phyloP scores from a whole-genome alignment of 2,888 invertebrate species.

The Drosophila buzzatii region DNA sequence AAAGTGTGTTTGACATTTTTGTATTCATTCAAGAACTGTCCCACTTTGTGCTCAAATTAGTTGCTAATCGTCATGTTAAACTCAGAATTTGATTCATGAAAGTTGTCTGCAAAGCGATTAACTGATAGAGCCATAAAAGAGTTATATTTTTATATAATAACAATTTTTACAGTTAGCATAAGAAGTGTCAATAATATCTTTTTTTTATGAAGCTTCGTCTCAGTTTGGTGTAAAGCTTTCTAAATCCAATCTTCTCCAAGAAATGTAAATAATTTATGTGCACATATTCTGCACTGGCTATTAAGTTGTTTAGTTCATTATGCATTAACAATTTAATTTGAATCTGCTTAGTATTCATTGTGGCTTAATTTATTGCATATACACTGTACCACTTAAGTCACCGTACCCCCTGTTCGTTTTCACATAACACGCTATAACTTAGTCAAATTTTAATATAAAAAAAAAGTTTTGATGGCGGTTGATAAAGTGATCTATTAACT shows the following conservation, averaged over 20 bases:
- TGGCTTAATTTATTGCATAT: constrained; percentile 56
- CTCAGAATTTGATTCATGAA: constrained; percentile 4
- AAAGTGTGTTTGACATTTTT: not conserved
- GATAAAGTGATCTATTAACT: too few relatives aligned
- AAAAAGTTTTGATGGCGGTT: too few relatives aligned
- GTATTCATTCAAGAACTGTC: constrained; percentile 43
- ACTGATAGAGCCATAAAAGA: not conserved
- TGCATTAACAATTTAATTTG: constrained; percentile 56
- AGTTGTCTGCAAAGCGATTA: not conserved
- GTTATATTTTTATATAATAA: not conserved
- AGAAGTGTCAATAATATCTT: not conserved
- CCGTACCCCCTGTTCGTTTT: too few relatives aligned
- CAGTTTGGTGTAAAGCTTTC: not conserved
- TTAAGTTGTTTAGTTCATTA: constrained; percentile 17
- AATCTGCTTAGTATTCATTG: constrained; percentile 66
- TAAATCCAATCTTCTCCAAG: not conserved
- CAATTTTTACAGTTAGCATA: not conserved
- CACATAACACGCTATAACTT: too few relatives aligned
- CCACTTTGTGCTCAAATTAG: constrained; percentile 18
- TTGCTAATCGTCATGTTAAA: constrained; percentile 11
- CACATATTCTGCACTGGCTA: constrained; percentile 6
- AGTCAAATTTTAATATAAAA: too few relatives aligned
- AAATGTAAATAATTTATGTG: not conserved
- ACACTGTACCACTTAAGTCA: too few relatives aligned
- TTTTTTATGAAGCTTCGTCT: not conserved